These are phyloP conservation scores for Drosophila melanica DNA, from an alignment of 1,140 invertebrate species.

Conservation along the genomic window DNA sequence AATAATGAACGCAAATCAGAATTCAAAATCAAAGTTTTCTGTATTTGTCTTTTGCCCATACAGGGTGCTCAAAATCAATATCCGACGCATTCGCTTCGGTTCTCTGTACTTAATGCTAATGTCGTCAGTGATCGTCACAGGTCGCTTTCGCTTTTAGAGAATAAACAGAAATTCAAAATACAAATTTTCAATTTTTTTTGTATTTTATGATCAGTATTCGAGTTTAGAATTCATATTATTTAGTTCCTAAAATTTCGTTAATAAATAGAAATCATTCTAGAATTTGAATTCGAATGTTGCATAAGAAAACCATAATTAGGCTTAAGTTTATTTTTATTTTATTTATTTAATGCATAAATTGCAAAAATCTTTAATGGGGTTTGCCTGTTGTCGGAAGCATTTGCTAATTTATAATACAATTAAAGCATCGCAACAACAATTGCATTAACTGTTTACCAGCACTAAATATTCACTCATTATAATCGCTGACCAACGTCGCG, in stretches of 20 bases:
- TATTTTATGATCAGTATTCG: too few relatives aligned
- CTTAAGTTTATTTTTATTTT: too few relatives aligned
- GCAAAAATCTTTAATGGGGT: background rate
- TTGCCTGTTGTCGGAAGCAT: slow-evolving; percentile 35
- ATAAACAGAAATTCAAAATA: too few relatives aligned
- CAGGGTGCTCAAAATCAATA: slow-evolving; percentile 12
- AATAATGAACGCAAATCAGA: slow-evolving; percentile 43
- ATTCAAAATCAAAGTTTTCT: slow-evolving; percentile 21
- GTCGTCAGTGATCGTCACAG: background rate
- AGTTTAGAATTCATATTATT: too few relatives aligned
- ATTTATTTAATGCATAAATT: background rate
- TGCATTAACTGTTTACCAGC: slow-evolving; percentile 1
- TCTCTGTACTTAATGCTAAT: background rate
- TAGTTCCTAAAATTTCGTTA: too few relatives aligned
- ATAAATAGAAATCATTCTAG: too few relatives aligned
- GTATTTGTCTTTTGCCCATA: slow-evolving; percentile 6
- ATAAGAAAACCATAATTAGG: too few relatives aligned
- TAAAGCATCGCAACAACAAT: slow-evolving; percentile 23
- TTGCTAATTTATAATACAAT: slow-evolving; percentile 38
- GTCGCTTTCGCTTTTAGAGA: background rate
- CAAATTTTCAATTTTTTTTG: too few relatives aligned
- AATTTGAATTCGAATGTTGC: too few relatives aligned
- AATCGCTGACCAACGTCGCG: slow-evolving; percentile 4
- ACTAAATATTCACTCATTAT: slow-evolving; percentile 45
- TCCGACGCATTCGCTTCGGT: too few relatives aligned